phyloP scores from a whole-genome alignment of 53 echinoderm and acorn worm species.

The Zoroaster sp. region DNA sequence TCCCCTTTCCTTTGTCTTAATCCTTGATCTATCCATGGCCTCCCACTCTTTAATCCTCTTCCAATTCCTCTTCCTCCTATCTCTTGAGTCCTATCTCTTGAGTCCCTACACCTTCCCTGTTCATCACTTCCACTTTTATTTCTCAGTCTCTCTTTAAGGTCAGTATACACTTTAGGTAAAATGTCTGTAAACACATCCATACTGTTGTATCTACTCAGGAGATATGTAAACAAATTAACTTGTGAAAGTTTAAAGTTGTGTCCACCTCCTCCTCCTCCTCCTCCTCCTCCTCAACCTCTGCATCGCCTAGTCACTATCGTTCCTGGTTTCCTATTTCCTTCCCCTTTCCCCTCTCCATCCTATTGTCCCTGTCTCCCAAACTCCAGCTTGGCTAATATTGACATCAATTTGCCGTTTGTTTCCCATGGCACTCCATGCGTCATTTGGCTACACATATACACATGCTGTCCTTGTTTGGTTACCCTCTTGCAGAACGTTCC shows the following conservation, averaged over 20 bases:
- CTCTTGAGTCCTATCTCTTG: neutral
- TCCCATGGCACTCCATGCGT: slow-evolving; percentile 50
- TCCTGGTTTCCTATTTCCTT: neutral
- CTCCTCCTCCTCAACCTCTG: neutral
- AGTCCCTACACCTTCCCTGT: neutral
- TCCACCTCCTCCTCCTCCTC: neutral
- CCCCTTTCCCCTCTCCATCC: neutral
- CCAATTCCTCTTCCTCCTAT: neutral
- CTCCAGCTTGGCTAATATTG: slow-evolving; percentile 50
- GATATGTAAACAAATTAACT: no score
- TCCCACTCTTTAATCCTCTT: no score
- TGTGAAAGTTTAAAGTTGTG: no score
- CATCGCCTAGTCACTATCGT: neutral
- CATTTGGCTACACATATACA: slow-evolving; percentile 53
- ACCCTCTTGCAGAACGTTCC: slow-evolving; percentile 40
- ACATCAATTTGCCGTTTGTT: slow-evolving; percentile 56
- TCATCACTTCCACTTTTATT: neutral
- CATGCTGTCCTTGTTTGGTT: slow-evolving; percentile 9
- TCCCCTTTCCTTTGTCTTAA: neutral
- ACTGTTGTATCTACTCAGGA: neutral
- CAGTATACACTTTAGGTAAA: neutral
- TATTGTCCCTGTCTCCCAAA: slow-evolving; percentile 1
- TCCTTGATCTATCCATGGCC: neutral
- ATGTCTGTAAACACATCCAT: neutral
- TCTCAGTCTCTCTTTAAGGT: neutral